Evolutionary conservation across 2,797 vertebrate species (phyloP).

Genomic region (Epinephelus coioides): DNA sequence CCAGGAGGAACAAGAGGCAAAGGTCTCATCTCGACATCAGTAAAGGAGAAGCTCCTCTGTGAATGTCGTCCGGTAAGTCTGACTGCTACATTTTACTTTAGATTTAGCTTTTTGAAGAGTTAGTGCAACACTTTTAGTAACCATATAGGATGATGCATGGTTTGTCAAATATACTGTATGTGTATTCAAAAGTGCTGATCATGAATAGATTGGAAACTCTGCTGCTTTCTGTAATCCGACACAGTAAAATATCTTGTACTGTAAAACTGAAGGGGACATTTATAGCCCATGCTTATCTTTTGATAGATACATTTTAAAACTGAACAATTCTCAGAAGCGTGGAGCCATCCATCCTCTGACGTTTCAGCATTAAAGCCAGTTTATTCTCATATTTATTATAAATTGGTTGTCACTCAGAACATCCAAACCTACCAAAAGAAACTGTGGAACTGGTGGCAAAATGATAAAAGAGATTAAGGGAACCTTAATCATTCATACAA

Average conservation of each 20-base stretch:
- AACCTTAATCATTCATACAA: neutral
- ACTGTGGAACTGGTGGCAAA: neutral
- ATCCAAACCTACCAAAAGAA: neutral
- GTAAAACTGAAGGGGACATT: neutral
- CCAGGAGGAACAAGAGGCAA: constrained; percentile 73
- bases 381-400: neutral
- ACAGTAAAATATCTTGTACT: neutral
- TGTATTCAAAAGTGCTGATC: neutral
- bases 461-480: neutral
- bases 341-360: neutral
- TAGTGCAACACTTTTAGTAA: neutral
- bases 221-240: neutral
- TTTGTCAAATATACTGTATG: neutral
- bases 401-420: neutral
- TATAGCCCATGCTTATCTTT: neutral
- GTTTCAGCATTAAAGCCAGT: neutral
- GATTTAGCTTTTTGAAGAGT: constrained; percentile 11
- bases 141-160: neutral
- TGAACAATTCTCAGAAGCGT: neutral
- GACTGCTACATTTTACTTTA: constrained; percentile 25
- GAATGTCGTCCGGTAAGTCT: constrained; percentile 65
- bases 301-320: neutral
- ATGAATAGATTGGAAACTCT: neutral
- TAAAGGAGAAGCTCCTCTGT: constrained; percentile 45
- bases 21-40: constrained; percentile 77